Conservation (phyloP, 2,888 invertebrate species). For the Empis stercorea region DNA sequence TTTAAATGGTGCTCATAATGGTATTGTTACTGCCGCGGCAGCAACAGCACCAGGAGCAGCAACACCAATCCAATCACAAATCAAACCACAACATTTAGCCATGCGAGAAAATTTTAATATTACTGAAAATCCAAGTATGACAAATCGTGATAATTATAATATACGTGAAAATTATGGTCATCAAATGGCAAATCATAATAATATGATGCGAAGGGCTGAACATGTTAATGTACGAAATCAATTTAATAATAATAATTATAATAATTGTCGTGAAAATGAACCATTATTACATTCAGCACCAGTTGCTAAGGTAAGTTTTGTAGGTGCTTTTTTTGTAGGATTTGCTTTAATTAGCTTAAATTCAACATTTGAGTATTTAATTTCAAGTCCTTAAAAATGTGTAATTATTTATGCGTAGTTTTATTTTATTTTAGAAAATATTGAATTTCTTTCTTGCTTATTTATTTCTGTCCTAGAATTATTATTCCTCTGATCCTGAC, state of each 20-base stretch:
- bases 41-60: conserved; percentile 39
- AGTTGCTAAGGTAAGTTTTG: conserved; percentile 33
- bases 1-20: not conserved
- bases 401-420: too few relatives aligned
- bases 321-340: too few relatives aligned
- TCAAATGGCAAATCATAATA: conserved; percentile 23
- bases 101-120: conserved; percentile 36
- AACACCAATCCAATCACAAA: conserved; percentile 24
- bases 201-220: conserved; percentile 18
- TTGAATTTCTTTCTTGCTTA: not conserved
- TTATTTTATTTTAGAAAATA: not conserved
- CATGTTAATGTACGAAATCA: conserved; percentile 20
- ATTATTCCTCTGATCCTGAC: too few relatives aligned
- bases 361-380: too few relatives aligned
- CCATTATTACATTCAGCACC: conserved; percentile 35
- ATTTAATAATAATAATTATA: conserved; percentile 26
- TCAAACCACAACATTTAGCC: not conserved
- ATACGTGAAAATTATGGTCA: conserved; percentile 23
- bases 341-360: too few relatives aligned
- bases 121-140: conserved; percentile 33
- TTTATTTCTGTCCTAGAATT: too few relatives aligned
- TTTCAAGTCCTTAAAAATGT: too few relatives aligned
- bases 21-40: conserved; percentile 9
- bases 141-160: conserved; percentile 25
- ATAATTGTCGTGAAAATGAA: conserved; percentile 35